Evolutionary conservation across 2,888 invertebrate genomes (phyloP).

Genomic region (Schrankia costaestrigalis): DNA sequence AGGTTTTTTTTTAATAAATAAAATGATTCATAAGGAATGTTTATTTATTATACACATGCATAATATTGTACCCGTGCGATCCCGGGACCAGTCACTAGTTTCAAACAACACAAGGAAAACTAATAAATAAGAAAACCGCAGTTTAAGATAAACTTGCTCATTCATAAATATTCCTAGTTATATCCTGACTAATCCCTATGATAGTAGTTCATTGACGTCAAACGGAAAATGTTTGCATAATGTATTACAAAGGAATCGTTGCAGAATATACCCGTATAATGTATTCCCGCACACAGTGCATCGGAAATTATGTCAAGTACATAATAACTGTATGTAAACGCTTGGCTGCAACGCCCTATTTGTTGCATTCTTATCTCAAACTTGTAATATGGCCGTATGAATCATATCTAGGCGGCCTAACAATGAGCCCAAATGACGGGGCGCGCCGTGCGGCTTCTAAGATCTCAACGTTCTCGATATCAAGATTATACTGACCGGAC

Average conservation of each 20-base stretch:
- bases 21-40: too few species aligned
- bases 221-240: slow-evolving; percentile 17
- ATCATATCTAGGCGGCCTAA: slow-evolving; percentile 61
- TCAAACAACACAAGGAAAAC: too few species aligned
- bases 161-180: neutral
- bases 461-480: slow-evolving; percentile 55
- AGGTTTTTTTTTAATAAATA: too few species aligned
- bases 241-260: slow-evolving; percentile 24
- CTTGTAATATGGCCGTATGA: slow-evolving; percentile 63
- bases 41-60: too few species aligned
- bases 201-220: slow-evolving; percentile 36
- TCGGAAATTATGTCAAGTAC: slow-evolving; percentile 63
- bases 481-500: slow-evolving; percentile 61
- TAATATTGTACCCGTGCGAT: too few species aligned
- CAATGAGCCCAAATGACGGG: slow-evolving; percentile 72
- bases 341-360: slow-evolving; percentile 70
- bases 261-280: slow-evolving; percentile 45
- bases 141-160: too few species aligned
- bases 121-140: too few species aligned
- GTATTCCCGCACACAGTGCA: slow-evolving; percentile 40
- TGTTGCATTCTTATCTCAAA: slow-evolving; percentile 71
- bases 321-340: slow-evolving; percentile 55
- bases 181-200: slow-evolving; percentile 10
- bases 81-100: too few species aligned
- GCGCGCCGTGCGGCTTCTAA: slow-evolving; percentile 64